Evolutionary conservation across 2,113 vertebrate genomes (phyloP).

Genomic region (Anarrhichthys ocellatus): DNA sequence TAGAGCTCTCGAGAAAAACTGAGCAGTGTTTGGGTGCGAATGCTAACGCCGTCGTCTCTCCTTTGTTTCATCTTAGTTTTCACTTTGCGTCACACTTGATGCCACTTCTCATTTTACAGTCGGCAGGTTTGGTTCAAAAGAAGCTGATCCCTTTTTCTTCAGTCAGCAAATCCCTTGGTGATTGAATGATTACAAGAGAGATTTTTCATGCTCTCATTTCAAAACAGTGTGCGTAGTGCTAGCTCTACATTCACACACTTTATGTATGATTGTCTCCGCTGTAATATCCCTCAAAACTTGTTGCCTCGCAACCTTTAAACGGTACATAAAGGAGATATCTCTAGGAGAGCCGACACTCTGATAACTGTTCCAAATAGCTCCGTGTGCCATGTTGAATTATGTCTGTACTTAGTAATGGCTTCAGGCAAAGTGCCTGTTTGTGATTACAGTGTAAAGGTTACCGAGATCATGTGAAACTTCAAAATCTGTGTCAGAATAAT

Average conservation of each 20-base stretch:
- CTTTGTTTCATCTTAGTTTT: background rate
- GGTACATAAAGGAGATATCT: background rate
- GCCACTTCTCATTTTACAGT: conserved; percentile 3
- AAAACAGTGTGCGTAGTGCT: background rate
- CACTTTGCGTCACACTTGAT: background rate
- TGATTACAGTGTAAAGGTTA: conserved; percentile 65
- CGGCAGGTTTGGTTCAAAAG: conserved; percentile 6
- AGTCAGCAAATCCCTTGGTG: conserved; percentile 13
- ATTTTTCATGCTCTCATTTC: background rate
- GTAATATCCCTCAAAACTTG: background rate
- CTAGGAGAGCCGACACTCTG: background rate
- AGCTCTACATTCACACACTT: background rate
- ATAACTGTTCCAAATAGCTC: conserved; percentile 40
- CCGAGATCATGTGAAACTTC: conserved; percentile 60
- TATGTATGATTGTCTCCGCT: background rate
- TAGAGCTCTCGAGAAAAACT: background rate
- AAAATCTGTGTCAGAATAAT: conserved; percentile 47
- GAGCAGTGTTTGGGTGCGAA: background rate
- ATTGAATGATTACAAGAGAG: background rate
- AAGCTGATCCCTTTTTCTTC: background rate
- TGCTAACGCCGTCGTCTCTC: background rate
- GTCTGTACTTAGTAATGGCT: conserved; percentile 38
- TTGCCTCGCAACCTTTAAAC: background rate
- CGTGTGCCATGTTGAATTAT: conserved; percentile 59
- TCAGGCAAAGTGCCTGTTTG: conserved; percentile 63